Percentiles rank a stretch among this genome's conserved stretches.
Conservation (phyloP, 2,113 vertebrate species). For the Amphilophus citrinellus region DNA sequence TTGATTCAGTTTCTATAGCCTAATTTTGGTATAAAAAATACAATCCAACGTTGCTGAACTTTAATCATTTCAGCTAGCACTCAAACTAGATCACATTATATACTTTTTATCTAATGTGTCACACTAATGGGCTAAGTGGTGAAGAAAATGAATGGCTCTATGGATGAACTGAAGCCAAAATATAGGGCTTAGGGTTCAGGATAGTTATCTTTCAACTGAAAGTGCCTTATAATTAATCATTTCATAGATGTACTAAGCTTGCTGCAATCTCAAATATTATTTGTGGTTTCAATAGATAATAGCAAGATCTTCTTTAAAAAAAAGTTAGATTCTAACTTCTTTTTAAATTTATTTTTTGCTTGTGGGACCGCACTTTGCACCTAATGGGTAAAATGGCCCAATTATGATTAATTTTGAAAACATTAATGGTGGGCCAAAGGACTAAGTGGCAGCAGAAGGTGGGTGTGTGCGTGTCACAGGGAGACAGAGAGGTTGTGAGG, state of each 20-base stretch:
- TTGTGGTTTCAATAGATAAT: neutral
- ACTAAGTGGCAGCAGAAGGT: conserved; percentile 40
- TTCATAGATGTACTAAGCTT: neutral
- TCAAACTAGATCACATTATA: neutral
- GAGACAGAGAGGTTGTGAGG: conserved; percentile 6
- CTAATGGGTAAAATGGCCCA: conserved; percentile 4
- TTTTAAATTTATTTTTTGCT: neutral
- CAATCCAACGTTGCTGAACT: neutral
- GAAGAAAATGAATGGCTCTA: neutral
- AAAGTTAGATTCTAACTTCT: neutral
- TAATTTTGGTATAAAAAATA: neutral
- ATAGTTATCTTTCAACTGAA: conserved; percentile 8
- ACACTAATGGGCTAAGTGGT: neutral
- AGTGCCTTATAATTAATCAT: neutral
- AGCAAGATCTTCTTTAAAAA: neutral
- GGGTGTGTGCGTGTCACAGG: neutral
- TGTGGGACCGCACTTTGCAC: neutral
- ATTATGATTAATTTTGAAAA: conserved; percentile 62
- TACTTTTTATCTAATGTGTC: neutral
- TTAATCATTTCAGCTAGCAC: neutral
- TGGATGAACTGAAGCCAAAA: neutral
- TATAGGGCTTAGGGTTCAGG: neutral
- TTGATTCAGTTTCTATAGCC: neutral
- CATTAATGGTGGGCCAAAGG: conserved; percentile 29
- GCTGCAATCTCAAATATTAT: neutral